These are phyloP conservation scores for Morpho deidamia DNA, from an alignment of 2,888 invertebrate genomes.

Conservation along the genomic window DNA sequence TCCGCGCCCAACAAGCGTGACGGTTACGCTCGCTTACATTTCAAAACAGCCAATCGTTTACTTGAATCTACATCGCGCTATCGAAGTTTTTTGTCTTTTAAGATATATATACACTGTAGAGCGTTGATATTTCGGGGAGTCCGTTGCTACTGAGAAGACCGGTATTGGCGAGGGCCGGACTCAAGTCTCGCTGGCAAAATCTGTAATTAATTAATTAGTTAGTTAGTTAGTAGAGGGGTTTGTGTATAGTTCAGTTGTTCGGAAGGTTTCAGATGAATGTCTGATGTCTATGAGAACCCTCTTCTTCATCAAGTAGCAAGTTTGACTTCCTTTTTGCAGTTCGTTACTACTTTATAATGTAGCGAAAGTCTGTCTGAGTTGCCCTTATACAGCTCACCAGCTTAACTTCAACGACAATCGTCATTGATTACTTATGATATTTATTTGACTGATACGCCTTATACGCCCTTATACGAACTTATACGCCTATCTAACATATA, in stretches of 20 bases:
- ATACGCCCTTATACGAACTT: too few species aligned
- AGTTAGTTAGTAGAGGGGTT: slow-evolving; percentile 62
- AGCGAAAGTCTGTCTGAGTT: too few species aligned
- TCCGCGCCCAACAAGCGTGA: slow-evolving; percentile 15
- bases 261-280: slow-evolving; percentile 33
- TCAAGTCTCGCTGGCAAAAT: slow-evolving; percentile 58
- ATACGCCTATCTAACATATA: too few species aligned
- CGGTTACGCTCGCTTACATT: slow-evolving; percentile 23
- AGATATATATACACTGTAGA: slow-evolving; percentile 9
- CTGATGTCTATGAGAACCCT: slow-evolving; percentile 46
- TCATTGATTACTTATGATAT: too few species aligned
- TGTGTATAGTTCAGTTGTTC: slow-evolving; percentile 44
- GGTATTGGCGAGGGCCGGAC: slow-evolving; percentile 70
- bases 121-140: slow-evolving; percentile 42
- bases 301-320: slow-evolving; percentile 71
- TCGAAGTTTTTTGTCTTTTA: slow-evolving; percentile 33
- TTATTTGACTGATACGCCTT: too few species aligned
- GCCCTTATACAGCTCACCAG: too few species aligned
- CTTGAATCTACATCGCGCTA: slow-evolving; percentile 43
- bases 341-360: too few species aligned
- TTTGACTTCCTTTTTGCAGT: slow-evolving; percentile 63
- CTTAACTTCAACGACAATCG: too few species aligned
- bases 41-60: slow-evolving; percentile 39
- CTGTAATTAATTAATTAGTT: slow-evolving; percentile 48
- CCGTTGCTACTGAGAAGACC: slow-evolving; percentile 72